Base-by-base conservation (phyloP, 2,888 invertebrate genomes). In the Callinectes sapidus region DNA sequence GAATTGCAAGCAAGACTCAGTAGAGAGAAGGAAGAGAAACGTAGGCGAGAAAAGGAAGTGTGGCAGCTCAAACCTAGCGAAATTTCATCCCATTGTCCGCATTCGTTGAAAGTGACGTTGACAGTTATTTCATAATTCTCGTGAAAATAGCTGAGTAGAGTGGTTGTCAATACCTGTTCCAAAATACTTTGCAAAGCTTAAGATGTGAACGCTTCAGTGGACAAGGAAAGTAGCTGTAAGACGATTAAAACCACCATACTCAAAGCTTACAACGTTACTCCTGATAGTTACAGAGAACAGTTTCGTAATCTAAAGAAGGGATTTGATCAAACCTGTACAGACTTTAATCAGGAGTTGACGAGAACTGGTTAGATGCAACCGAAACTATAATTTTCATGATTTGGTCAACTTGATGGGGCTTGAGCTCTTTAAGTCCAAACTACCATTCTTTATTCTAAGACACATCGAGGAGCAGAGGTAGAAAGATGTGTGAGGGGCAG, bases 181-280 rank as follows among this genome's bases (percentile, higher is more conserved):
- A 89, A 89, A n/a, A 16, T 89, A 39, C 14, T 10, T 61, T 18
- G 89, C 32, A 89, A 35, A 5, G 89, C 89, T 61, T 48, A 89
- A 18, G 66, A 61, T 18, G 32, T 61, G 0, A 66, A n/a, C 18
- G 48, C 10, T 14, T 2, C 55, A 16, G 3, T 66, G 18, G 32
- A 89, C 14, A 16, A 35, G 3, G 5, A 23, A 5, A 35, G 48
- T 61, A 32, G 28, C 16, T 89, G 66, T 42, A 35, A 55, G 3
- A 0, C 2, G 8, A 55, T 89, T 16, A 89, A 89, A 35, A 18
- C 61, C 0, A 35, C 16, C 8, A 89, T 89, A 16, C 35, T 89
- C 61, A 23, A 14, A 13, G 89, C 66, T 39, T 89, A 89, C 35
- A 14, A n/a, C 5, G 14, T 89, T 16, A 89, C 66, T 28, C 89